These are phyloP conservation scores for Odocoileus hemionus DNA, from an alignment of 2,113 vertebrate species.

Conservation along the genomic window DNA sequence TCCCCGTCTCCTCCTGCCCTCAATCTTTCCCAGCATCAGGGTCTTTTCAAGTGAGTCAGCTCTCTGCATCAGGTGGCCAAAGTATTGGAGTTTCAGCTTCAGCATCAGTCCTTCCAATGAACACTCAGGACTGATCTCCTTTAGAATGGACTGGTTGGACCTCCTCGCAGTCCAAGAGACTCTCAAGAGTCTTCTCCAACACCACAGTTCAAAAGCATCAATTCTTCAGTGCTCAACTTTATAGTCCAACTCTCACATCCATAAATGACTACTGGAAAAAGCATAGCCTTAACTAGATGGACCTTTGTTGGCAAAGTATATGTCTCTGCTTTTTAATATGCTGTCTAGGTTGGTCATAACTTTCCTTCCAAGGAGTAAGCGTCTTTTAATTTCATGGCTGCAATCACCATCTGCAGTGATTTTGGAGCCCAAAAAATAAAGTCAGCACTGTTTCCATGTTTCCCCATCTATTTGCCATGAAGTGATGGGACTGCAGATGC, in stretches of 20 bases:
- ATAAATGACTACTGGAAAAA: background rate
- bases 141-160: background rate
- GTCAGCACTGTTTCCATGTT: too few species aligned
- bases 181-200: background rate
- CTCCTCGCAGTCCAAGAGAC: background rate
- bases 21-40: background rate
- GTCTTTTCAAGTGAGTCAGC: background rate
- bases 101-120: background rate
- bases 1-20: background rate
- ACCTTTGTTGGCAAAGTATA: background rate
- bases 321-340: background rate
- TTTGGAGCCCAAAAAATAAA: too few species aligned
- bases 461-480: too few species aligned
- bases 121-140: background rate
- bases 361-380: too few species aligned
- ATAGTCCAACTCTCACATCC: background rate
- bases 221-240: background rate
- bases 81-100: background rate
- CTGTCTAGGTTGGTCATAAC: background rate
- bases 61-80: background rate
- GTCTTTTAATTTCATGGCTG: too few species aligned
- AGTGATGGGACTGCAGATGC: too few species aligned
- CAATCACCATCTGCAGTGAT: too few species aligned
- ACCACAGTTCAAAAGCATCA: background rate
- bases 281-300: background rate